Percentiles rank a stretch among this genome's conserved stretches.
Conservation (phyloP, 1,140 invertebrate genomes). For the Drusus annulatus region DNA sequence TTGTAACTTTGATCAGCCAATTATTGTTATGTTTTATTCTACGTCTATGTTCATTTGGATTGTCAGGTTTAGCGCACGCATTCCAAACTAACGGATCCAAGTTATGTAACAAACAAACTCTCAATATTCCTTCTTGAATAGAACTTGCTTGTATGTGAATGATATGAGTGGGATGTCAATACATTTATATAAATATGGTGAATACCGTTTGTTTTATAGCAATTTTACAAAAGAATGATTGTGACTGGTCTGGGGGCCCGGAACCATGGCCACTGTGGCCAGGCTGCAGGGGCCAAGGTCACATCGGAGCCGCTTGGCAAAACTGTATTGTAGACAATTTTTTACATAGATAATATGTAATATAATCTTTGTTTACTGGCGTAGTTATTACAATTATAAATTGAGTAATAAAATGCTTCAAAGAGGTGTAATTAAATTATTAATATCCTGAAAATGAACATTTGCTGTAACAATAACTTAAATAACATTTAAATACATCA, state of each 20-base stretch:
- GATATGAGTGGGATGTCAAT: constrained; percentile 5
- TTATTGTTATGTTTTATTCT: constrained; percentile 28
- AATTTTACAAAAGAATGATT: constrained; percentile 44
- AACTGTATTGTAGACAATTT: constrained; percentile 51
- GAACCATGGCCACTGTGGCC: no score
- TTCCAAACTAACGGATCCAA: constrained; percentile 36
- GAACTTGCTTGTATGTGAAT: constrained; percentile 32
- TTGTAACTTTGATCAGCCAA: constrained; percentile 35
- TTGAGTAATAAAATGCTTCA: constrained; percentile 55
- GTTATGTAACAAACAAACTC: neutral
- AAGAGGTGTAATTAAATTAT: constrained; percentile 58
- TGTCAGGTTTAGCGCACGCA: constrained; percentile 39
- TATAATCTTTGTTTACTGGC: constrained; percentile 52
- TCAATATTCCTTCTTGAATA: constrained; percentile 37
- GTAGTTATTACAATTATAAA: constrained; percentile 46
- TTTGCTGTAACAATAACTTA: constrained; percentile 57
- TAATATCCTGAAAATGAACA: constrained; percentile 52
- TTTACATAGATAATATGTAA: constrained; percentile 57
- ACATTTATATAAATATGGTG: constrained; percentile 43
- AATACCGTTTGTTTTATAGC: constrained; percentile 50
- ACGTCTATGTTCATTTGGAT: constrained; percentile 15
- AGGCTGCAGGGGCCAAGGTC: no score
- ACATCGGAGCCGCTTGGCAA: constrained; percentile 11
- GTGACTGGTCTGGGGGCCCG: neutral
- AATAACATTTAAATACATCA: constrained; percentile 59